Evolutionary conservation across 2,797 vertebrate genomes (phyloP).

Genomic region (Sebastes itinus): DNA sequence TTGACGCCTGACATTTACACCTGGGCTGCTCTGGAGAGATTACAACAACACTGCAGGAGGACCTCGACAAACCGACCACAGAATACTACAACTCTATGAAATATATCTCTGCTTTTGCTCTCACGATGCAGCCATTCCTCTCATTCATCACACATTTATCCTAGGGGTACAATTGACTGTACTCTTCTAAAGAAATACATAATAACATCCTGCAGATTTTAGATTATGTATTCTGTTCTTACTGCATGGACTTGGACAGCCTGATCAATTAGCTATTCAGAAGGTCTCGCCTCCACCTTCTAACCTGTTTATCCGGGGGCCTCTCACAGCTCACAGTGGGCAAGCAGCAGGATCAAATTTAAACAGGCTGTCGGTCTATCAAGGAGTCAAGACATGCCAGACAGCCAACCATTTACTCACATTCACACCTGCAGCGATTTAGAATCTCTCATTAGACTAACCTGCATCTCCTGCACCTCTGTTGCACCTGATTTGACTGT

Average conservation of each 20-base stretch:
- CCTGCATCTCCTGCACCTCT: background rate
- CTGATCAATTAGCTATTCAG: constrained; percentile 5
- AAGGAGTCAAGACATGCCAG: background rate
- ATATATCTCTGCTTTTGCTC: background rate
- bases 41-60: constrained; percentile 3
- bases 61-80: background rate
- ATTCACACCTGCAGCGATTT: background rate
- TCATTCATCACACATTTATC: background rate
- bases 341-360: background rate
- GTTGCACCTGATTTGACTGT: background rate
- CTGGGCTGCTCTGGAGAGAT: constrained; percentile 20
- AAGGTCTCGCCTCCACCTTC: background rate
- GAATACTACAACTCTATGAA: background rate
- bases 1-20: constrained; percentile 58
- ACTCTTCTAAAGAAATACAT: background rate
- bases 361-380: background rate
- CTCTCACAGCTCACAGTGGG: background rate
- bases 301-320: background rate
- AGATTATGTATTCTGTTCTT: background rate
- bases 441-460: background rate
- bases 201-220: background rate
- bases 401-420: background rate
- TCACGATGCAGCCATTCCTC: background rate
- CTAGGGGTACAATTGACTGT: background rate
- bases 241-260: background rate